A percentile compares a stretch with the other conserved stretches of the same genome.
Conservation (phyloP, 2,888 invertebrate species). For the Polyommatus icarus region DNA sequence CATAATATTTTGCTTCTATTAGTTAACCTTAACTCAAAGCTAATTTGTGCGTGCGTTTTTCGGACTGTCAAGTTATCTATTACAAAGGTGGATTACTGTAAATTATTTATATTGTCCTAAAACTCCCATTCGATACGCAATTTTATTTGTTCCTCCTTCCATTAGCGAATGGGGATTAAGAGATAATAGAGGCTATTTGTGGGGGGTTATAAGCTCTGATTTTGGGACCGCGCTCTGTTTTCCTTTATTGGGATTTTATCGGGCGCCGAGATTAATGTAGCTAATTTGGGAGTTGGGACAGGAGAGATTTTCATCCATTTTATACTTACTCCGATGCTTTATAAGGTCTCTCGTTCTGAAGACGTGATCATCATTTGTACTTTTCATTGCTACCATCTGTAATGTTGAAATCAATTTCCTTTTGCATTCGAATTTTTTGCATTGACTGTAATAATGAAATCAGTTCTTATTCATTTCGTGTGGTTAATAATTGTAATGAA, state of each 20-base stretch:
- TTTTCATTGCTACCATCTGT: neutral
- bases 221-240: slow-evolving; percentile 27
- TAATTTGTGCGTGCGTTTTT: neutral
- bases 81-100: neutral
- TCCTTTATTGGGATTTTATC: slow-evolving; percentile 31
- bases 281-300: slow-evolving; percentile 23
- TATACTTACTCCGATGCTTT: slow-evolving; percentile 7
- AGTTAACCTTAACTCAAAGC: neutral
- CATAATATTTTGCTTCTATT: neutral
- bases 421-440: neutral
- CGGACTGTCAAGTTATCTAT: neutral
- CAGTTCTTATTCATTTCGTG: too few species aligned
- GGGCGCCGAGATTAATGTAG: slow-evolving; percentile 22
- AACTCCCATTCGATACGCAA: slow-evolving; percentile 39
- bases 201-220: slow-evolving; percentile 27
- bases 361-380: slow-evolving; percentile 13
- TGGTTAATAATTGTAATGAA: too few species aligned
- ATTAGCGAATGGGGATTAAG: slow-evolving; percentile 46
- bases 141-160: slow-evolving; percentile 54
- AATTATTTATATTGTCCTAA: neutral
- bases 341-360: neutral
- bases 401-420: neutral
- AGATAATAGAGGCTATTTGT: slow-evolving; percentile 27
- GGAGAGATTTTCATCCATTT: slow-evolving; percentile 22
- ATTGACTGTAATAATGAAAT: neutral